A percentile compares a stretch with the other conserved stretches of the same genome.
Evolutionary conservation across 2,888 invertebrate species (phyloP).

Genomic region (Augiades crinisus): DNA sequence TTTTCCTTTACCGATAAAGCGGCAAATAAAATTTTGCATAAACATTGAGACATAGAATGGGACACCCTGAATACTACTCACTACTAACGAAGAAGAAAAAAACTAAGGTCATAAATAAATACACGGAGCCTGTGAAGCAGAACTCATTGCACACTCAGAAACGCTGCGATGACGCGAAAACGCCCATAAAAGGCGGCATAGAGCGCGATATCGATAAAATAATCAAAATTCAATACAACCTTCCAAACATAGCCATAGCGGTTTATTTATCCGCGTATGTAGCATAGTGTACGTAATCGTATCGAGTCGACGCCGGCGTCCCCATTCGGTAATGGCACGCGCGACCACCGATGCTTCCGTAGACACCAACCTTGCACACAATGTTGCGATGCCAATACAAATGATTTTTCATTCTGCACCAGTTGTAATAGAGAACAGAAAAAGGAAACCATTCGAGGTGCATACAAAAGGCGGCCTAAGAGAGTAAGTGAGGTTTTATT

Average conservation of each 20-base stretch:
- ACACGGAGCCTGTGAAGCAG: too few species aligned
- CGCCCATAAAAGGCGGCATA: neutral
- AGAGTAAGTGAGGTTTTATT: neutral
- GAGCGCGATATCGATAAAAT: neutral
- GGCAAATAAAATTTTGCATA: too few species aligned
- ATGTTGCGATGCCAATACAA: slow-evolving; percentile 1
- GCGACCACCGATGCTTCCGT: slow-evolving; percentile 56
- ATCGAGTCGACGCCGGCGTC: slow-evolving; percentile 21
- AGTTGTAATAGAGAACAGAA: neutral
- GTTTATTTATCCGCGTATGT: slow-evolving; percentile 8
- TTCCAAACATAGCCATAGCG: slow-evolving; percentile 10
- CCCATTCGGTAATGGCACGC: slow-evolving; percentile 44
- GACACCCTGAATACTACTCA: too few species aligned
- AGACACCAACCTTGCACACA: slow-evolving; percentile 41
- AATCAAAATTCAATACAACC: slow-evolving; percentile 10
- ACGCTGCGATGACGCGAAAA: neutral
- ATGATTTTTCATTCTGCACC: slow-evolving; percentile 1
- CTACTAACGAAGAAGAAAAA: too few species aligned
- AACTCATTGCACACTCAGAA: too few species aligned
- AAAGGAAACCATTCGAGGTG: slow-evolving; percentile 6
- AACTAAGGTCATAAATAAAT: too few species aligned
- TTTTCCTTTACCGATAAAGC: too few species aligned
- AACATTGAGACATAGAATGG: too few species aligned
- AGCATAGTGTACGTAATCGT: slow-evolving; percentile 21
- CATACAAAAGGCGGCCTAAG: slow-evolving; percentile 1